Evolutionary conservation across 2,113 vertebrate species (phyloP).

Genomic region (Dromas ardeola): DNA sequence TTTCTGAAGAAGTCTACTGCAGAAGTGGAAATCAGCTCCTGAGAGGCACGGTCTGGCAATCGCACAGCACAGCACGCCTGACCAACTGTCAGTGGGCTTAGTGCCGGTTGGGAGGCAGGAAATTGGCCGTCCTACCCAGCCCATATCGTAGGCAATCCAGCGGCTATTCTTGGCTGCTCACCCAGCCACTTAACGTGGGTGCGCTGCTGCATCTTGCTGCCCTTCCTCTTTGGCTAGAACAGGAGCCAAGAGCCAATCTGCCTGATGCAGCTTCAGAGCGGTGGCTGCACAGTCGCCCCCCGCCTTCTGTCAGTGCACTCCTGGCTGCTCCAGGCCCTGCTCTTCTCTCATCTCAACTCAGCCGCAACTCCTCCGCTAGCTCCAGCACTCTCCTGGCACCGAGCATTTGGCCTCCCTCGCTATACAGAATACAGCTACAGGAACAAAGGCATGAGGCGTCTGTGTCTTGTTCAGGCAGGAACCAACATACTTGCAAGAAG

Average conservation of each 20-base stretch:
- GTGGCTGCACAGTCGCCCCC: accelerated
- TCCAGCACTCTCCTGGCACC: not conserved
- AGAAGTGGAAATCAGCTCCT: not conserved
- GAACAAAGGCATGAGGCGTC: not conserved
- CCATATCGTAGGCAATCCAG: not conserved
- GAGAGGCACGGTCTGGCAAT: not conserved
- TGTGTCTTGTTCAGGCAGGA: not conserved
- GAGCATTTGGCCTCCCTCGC: not conserved
- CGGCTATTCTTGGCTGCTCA: not conserved
- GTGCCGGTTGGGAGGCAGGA: not conserved
- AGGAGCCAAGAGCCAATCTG: not conserved
- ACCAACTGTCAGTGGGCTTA: not conserved
- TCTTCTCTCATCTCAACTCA: not conserved
- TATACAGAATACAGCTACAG: not conserved
- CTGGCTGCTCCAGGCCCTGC: not conserved
- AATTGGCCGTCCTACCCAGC: not conserved
- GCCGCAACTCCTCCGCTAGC: not conserved
- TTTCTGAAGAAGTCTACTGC: not conserved
- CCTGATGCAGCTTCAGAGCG: not conserved
- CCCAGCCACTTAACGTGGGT: not conserved
- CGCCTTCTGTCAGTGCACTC: not conserved
- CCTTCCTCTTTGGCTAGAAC: not conserved
- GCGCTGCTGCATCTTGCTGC: not conserved
- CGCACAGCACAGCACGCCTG: not conserved
- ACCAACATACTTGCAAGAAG: conserved; percentile 88